phyloP scores from a whole-genome alignment of 2,113 vertebrate species.

The Azemiops feae region DNA sequence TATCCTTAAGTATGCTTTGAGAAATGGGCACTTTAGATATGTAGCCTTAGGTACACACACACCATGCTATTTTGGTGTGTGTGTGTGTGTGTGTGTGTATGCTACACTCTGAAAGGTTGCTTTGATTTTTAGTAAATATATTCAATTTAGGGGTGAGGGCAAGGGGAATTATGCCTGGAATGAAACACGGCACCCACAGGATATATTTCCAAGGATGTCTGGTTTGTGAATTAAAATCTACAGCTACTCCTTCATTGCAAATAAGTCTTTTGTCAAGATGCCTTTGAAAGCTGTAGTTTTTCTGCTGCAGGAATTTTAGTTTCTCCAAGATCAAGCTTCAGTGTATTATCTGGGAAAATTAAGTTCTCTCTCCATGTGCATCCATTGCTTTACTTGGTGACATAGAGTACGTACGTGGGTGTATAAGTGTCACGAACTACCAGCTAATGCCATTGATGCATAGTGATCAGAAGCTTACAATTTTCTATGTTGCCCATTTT shows the following conservation, averaged over 20 bases:
- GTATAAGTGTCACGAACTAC: neutral
- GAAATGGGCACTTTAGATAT: neutral
- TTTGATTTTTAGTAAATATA: constrained; percentile 3
- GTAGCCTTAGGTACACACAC: neutral
- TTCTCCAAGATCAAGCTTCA: neutral
- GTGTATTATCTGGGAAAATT: neutral
- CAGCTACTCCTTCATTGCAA: neutral
- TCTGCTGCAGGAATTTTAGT: neutral
- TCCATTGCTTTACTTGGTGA: neutral
- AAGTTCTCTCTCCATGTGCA: neutral
- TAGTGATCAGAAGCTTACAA: neutral
- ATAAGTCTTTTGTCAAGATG: neutral
- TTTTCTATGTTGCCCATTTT: neutral
- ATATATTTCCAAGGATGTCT: neutral
- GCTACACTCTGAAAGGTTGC: neutral
- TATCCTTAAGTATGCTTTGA: neutral
- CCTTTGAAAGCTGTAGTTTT: neutral
- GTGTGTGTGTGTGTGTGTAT: neutral
- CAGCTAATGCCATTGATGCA: neutral
- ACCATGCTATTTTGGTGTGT: neutral
- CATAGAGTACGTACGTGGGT: neutral
- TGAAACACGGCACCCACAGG: neutral
- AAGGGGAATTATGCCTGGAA: neutral
- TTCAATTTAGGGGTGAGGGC: neutral
- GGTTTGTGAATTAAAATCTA: neutral